These are phyloP conservation scores for Tyrophagus putrescentiae DNA, from an alignment of 1,140 invertebrate species.

Conservation along the genomic window DNA sequence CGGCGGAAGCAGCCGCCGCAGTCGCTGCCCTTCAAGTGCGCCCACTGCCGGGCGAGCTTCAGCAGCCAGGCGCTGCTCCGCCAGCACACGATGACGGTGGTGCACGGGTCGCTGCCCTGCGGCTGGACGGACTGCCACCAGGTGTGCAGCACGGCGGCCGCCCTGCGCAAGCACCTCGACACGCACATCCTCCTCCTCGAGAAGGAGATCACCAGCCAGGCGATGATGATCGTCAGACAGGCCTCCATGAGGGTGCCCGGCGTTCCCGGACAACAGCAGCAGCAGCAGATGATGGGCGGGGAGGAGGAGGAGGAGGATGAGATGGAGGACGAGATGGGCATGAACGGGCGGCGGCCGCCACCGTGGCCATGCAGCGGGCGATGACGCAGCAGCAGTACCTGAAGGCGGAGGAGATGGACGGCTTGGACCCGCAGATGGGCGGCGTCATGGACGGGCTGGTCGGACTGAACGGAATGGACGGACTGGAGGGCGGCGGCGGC, in stretches of 20 bases:
- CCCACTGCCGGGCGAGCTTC: no score
- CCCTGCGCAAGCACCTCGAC: conserved; percentile 14
- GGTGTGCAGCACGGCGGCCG: neutral
- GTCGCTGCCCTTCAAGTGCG: no score
- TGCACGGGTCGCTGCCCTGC: conserved; percentile 15
- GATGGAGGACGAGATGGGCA: no score
- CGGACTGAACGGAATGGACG: no score
- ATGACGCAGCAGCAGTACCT: neutral
- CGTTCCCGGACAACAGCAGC: no score
- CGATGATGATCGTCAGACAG: conserved; percentile 9
- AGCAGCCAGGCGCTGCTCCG: no score
- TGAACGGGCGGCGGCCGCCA: neutral
- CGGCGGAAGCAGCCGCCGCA: no score
- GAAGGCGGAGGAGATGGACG: neutral
- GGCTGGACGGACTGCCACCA: conserved; percentile 11
- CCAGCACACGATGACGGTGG: no score
- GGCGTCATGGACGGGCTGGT: neutral
- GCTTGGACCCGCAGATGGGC: neutral
- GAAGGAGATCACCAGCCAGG: neutral
- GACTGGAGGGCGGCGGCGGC: neutral
- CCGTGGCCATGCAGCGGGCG: neutral
- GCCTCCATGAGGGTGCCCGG: neutral
- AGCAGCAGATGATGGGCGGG: no score
- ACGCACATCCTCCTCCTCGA: conserved; percentile 6
- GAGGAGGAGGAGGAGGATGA: no score